Evolutionary conservation across 2,888 invertebrate species (phyloP).

Genomic region (Axea sp.): DNA sequence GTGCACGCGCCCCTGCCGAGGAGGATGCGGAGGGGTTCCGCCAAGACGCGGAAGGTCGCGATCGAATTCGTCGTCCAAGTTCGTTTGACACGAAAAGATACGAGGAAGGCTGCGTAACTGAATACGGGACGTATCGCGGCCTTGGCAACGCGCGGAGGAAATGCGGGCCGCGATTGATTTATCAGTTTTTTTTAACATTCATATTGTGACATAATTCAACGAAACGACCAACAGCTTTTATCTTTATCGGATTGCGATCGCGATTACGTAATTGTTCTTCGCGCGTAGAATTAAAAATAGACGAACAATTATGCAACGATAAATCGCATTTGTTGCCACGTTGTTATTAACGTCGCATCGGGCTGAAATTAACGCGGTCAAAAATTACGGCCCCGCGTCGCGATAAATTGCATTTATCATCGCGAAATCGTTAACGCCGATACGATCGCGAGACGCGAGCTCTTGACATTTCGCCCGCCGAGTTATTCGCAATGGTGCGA

Average conservation of each 20-base stretch:
- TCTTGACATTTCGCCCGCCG: constrained; percentile 19
- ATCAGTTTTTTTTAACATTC: constrained; percentile 20
- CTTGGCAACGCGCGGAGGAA: constrained; percentile 20
- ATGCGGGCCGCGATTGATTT: constrained; percentile 51
- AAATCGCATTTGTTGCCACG: too few relatives aligned
- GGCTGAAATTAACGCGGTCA: too few relatives aligned
- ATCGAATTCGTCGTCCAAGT: background rate
- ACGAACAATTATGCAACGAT: constrained; percentile 1
- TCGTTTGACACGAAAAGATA: constrained; percentile 51
- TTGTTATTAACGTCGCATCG: too few relatives aligned
- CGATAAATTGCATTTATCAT: too few relatives aligned
- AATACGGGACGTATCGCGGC: constrained; percentile 60
- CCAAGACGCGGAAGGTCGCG: background rate
- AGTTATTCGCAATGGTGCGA: constrained; percentile 13
- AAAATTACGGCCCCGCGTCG: too few relatives aligned
- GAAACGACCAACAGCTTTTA: too few relatives aligned
- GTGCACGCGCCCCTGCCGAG: too few relatives aligned
- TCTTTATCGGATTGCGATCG: constrained; percentile 14
- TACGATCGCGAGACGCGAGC: constrained; percentile 2
- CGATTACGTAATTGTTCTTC: constrained; percentile 20
- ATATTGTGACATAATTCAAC: too few relatives aligned
- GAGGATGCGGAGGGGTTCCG: too few relatives aligned
- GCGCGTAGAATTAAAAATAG: constrained; percentile 26
- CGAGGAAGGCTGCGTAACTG: constrained; percentile 13
- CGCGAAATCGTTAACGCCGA: background rate